A percentile compares a stretch with the other conserved stretches of the same genome.
Conservation (phyloP, 2,888 invertebrate genomes). For the Helobdella robusta region DNA sequence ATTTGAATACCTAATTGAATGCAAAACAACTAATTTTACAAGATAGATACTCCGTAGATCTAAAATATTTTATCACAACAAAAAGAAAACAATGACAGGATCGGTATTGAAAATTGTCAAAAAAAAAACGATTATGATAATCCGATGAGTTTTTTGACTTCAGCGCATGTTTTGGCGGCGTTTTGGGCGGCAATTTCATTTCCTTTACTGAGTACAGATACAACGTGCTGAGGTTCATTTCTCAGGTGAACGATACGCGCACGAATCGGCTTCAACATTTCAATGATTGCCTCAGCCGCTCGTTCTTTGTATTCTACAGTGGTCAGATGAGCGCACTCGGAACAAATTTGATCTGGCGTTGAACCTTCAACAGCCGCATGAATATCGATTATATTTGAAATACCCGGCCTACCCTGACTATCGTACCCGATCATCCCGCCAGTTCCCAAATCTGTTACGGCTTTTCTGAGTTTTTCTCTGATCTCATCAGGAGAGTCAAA, state of each 20-base stretch:
- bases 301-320: conserved; percentile 69
- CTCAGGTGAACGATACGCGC: conserved; percentile 56
- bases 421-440: conserved; percentile 72
- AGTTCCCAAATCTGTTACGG: conserved; percentile 69
- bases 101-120: background rate
- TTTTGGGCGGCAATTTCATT: conserved; percentile 58
- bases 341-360: conserved; percentile 59
- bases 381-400: conserved; percentile 76
- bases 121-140: conserved; percentile 13
- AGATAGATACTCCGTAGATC: no score
- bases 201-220: conserved; percentile 59
- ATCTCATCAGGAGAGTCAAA: conserved; percentile 66
- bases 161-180: conserved; percentile 59
- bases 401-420: conserved; percentile 68
- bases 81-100: no score
- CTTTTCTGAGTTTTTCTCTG: conserved; percentile 67
- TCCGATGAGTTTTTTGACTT: conserved; percentile 60
- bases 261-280: conserved; percentile 63
- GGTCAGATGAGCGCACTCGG: conserved; percentile 59
- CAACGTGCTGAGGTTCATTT: conserved; percentile 58
- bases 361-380: conserved; percentile 66
- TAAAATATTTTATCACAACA: no score
- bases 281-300: conserved; percentile 65
- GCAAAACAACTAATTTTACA: no score
- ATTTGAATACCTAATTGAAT: no score